Percentiles rank a stretch among this genome's conserved stretches.
Evolutionary conservation across 2,888 invertebrate genomes (phyloP).

Genomic region (Caenorhabditis sulstoni): DNA sequence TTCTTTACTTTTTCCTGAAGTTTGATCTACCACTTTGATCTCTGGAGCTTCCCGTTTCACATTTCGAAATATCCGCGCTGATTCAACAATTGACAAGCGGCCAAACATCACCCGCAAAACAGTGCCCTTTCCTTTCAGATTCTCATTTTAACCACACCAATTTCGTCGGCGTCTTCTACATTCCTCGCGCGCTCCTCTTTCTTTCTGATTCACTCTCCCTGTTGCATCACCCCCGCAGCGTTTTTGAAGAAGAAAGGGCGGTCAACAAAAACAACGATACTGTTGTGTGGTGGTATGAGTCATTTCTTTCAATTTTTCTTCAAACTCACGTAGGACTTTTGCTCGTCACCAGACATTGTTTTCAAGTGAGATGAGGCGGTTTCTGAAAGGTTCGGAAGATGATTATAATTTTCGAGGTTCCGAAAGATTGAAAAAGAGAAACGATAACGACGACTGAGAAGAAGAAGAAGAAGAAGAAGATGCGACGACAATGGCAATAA

Average conservation of each 20-base stretch:
- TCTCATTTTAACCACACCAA: conserved; percentile 7
- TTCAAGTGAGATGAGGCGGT: not conserved
- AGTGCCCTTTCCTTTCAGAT: conserved; percentile 10
- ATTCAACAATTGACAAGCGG: conserved; percentile 27
- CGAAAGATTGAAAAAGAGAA: conserved; percentile 22
- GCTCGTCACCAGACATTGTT: conserved; percentile 64
- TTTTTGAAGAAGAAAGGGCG: conserved; percentile 11
- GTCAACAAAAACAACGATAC: conserved; percentile 45
- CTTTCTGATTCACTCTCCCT: conserved; percentile 43
- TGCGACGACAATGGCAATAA: conserved; percentile 47
- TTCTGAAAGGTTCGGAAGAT: conserved; percentile 14
- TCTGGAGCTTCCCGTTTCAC: not conserved
- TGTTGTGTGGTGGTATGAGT: conserved; percentile 17
- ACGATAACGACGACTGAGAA: conserved; percentile 20
- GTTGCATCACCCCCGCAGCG: conserved; percentile 30
- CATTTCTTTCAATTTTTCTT: conserved; percentile 19
- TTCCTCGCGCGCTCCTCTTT: conserved; percentile 18
- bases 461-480: conserved; percentile 6
- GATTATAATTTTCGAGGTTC: conserved; percentile 27
- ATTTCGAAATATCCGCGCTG: conserved; percentile 16
- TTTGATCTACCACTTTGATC: not conserved
- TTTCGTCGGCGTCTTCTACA: conserved; percentile 6
- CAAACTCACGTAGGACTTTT: conserved; percentile 71
- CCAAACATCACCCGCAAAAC: conserved; percentile 44
- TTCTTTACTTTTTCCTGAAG: too few relatives aligned